Conservation (phyloP, 2,797 vertebrate species). For the Fringilla coelebs region DNA sequence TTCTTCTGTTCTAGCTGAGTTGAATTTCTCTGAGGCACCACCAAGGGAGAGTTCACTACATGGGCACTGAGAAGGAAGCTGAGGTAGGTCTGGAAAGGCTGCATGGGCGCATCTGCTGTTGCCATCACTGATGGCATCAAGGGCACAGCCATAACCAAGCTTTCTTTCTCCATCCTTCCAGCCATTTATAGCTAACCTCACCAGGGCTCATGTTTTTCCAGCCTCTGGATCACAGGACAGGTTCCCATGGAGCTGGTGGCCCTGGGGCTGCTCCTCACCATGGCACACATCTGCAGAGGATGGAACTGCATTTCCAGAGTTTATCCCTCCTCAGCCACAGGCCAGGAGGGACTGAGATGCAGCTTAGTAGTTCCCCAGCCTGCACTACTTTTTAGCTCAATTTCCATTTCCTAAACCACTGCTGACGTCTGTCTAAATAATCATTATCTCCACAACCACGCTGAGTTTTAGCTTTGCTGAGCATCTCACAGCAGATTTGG, state of each 20-base stretch:
- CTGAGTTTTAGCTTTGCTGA: not conserved
- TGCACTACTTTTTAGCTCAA: not conserved
- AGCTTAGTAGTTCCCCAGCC: not conserved
- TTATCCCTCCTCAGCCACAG: not conserved
- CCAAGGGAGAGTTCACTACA: not conserved
- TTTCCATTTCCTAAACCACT: slow-evolving; percentile 41
- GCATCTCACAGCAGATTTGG: not conserved
- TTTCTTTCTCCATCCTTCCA: not conserved
- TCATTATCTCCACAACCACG: not conserved
- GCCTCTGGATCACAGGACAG: rapidly evolving
- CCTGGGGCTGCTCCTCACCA: not conserved
- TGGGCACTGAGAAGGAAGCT: not conserved
- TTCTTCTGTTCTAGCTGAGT: not conserved
- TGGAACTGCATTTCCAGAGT: not conserved
- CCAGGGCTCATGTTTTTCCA: not conserved
- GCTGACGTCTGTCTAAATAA: slow-evolving; percentile 39
- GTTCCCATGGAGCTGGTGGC: not conserved
- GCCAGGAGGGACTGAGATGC: not conserved
- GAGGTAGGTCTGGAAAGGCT: not conserved
- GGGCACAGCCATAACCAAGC: not conserved
- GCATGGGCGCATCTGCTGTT: not conserved
- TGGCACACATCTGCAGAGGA: rapidly evolving
- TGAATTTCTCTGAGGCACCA: not conserved
- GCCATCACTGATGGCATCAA: not conserved
- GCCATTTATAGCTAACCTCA: not conserved